These are phyloP conservation scores for Harpagifer antarcticus DNA, from an alignment of 2,797 vertebrate genomes.

Conservation along the genomic window DNA sequence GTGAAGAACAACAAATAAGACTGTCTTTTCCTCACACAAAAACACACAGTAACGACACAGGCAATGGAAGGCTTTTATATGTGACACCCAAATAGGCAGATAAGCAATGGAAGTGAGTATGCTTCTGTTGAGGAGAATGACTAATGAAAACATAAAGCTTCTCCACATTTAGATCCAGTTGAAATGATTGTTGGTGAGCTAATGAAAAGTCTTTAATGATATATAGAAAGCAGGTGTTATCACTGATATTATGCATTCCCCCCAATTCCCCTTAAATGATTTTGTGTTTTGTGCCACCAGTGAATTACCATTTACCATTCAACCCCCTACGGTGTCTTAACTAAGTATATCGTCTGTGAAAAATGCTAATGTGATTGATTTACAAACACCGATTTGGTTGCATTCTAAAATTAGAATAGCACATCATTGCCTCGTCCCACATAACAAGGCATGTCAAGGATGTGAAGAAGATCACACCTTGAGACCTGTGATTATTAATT, in stretches of 20 bases:
- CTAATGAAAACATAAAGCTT: constrained; percentile 40
- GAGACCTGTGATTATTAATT: constrained; percentile 75
- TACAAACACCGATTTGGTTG: constrained; percentile 32
- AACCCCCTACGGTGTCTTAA: not conserved
- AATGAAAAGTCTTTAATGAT: constrained; percentile 24
- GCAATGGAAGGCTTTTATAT: constrained; percentile 37
- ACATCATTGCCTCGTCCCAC: constrained; percentile 40
- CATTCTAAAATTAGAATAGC: constrained; percentile 58
- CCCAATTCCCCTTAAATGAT: not conserved
- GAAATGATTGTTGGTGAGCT: constrained; percentile 24
- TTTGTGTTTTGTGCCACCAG: not conserved
- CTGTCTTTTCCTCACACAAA: constrained; percentile 23
- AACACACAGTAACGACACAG: constrained; percentile 19
- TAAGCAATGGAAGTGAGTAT: constrained; percentile 11
- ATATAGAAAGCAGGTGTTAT: not conserved
- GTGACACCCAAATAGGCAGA: constrained; percentile 25
- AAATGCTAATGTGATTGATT: constrained; percentile 30
- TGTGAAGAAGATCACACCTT: constrained; percentile 70
- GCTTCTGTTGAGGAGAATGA: constrained; percentile 38
- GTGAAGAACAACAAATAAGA: constrained; percentile 37
- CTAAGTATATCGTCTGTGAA: not conserved
- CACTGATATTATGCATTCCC: not conserved
- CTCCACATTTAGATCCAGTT: constrained; percentile 35
- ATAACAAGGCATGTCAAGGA: constrained; percentile 63
- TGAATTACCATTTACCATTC: not conserved